phyloP scores from a whole-genome alignment of 37 sponge, comb jelly and placozoan genomes.

The Beroe ovata region DNA sequence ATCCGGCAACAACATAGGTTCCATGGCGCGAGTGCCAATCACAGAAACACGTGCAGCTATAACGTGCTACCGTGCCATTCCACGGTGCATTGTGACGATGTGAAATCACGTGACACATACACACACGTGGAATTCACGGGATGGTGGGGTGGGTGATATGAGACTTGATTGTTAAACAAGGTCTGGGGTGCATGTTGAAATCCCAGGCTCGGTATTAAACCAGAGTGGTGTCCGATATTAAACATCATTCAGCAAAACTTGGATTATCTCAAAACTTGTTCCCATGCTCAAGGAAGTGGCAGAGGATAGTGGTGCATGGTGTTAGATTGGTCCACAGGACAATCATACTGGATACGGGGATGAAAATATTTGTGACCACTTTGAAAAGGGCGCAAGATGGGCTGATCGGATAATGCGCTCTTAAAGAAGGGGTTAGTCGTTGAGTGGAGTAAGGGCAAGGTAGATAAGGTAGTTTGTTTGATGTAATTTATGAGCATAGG shows the following conservation, averaged over 20 bases:
- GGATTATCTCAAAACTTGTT: neutral
- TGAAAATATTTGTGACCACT: too few relatives aligned
- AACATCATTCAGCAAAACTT: neutral
- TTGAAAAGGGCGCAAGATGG: too few relatives aligned
- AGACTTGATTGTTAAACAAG: neutral
- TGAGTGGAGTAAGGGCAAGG: too few relatives aligned
- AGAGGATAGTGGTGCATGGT: too few relatives aligned
- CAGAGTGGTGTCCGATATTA: neutral
- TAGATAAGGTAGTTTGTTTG: too few relatives aligned
- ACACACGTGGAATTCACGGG: too few relatives aligned
- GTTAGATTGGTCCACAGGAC: too few relatives aligned
- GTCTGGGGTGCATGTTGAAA: neutral
- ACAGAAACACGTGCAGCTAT: constrained; percentile 52
- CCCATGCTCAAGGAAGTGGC: neutral
- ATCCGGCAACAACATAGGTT: constrained; percentile 13
- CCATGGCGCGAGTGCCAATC: neutral
- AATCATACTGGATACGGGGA: too few relatives aligned
- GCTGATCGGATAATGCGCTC: too few relatives aligned
- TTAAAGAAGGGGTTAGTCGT: too few relatives aligned
- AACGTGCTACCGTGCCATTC: neutral
- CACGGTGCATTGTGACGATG: too few relatives aligned
- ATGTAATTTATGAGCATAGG: neutral
- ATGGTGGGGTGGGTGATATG: neutral
- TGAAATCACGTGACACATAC: too few relatives aligned
- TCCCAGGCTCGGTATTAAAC: neutral